phyloP scores from a whole-genome alignment of 2,797 vertebrate species.

The Lindbergichthys nudifrons region DNA sequence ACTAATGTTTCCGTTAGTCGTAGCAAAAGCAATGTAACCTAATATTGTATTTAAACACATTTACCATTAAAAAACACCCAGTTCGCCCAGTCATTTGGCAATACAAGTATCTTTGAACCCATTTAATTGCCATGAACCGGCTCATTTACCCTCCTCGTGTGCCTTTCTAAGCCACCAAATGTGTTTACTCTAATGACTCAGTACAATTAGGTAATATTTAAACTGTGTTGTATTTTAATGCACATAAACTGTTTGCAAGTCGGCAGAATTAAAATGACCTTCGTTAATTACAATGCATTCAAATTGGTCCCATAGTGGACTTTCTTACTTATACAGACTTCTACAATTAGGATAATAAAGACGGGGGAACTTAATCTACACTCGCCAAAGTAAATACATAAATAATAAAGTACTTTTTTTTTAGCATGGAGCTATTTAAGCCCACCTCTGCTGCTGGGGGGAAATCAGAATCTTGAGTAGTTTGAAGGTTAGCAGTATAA shows the following conservation, averaged over 20 bases:
- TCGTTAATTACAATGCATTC: constrained; percentile 43
- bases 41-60: background rate
- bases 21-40: background rate
- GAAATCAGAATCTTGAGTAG: constrained; percentile 26
- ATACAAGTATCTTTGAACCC: background rate
- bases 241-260: constrained; percentile 49
- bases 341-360: constrained; percentile 30
- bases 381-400: constrained; percentile 2
- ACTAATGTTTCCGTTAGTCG: no score
- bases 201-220: constrained; percentile 46
- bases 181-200: constrained; percentile 45
- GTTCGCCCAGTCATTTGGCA: background rate
- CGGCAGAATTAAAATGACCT: constrained; percentile 44
- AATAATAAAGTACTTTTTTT: background rate
- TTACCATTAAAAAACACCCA: background rate
- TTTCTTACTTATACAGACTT: constrained; percentile 2
- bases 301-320: constrained; percentile 25
- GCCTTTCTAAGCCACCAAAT: constrained; percentile 24
- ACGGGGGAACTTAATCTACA: background rate
- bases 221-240: constrained; percentile 45
- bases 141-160: background rate
- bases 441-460: constrained; percentile 15
- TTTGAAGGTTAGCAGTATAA: constrained; percentile 37
- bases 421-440: background rate
- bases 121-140: background rate